Evolutionary conservation across 2,797 vertebrate species (phyloP).

Genomic region (Sebastolobus altivelis): DNA sequence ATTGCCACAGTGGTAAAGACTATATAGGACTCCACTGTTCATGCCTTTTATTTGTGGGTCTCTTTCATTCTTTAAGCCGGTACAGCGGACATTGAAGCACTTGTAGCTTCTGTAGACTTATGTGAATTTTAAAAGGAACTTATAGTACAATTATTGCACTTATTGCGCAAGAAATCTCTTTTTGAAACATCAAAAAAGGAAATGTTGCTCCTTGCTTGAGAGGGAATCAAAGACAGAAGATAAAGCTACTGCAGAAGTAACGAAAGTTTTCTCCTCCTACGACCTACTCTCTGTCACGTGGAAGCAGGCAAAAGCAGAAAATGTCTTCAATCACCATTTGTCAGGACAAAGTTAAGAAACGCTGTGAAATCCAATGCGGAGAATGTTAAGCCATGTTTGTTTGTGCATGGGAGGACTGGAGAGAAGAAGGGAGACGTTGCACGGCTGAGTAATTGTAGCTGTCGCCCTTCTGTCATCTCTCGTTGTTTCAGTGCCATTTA

Average conservation of each 20-base stretch:
- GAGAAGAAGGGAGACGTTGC: constrained; percentile 54
- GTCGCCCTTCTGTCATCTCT: constrained; percentile 69
- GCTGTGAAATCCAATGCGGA: constrained; percentile 31
- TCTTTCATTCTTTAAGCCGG: background rate
- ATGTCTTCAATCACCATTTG: constrained; percentile 50
- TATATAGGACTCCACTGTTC: constrained; percentile 4
- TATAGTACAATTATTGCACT: background rate
- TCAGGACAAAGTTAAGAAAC: constrained; percentile 47
- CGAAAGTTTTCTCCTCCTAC: constrained; percentile 35
- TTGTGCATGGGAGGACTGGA: constrained; percentile 44
- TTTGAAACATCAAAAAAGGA: constrained; percentile 47
- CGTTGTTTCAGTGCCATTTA: constrained; percentile 72
- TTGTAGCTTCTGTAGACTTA: constrained; percentile 26
- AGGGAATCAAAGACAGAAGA: constrained; percentile 66
- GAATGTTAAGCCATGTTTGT: constrained; percentile 53
- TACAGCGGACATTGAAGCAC: constrained; percentile 17
- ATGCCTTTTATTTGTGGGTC: constrained; percentile 24
- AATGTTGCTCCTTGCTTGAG: constrained; percentile 39
- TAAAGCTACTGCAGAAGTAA: constrained; percentile 48
- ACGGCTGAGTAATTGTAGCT: constrained; percentile 59
- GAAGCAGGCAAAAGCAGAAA: constrained; percentile 41
- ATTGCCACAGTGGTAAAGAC: constrained; percentile 31
- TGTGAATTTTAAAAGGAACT: constrained; percentile 27
- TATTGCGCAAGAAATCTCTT: constrained; percentile 34
- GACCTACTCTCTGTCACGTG: constrained; percentile 30